Evolutionary conservation across 2,797 vertebrate genomes (phyloP), one percentile per base, ranked within the genome.

Genomic region (Diplodus sargus): DNA sequence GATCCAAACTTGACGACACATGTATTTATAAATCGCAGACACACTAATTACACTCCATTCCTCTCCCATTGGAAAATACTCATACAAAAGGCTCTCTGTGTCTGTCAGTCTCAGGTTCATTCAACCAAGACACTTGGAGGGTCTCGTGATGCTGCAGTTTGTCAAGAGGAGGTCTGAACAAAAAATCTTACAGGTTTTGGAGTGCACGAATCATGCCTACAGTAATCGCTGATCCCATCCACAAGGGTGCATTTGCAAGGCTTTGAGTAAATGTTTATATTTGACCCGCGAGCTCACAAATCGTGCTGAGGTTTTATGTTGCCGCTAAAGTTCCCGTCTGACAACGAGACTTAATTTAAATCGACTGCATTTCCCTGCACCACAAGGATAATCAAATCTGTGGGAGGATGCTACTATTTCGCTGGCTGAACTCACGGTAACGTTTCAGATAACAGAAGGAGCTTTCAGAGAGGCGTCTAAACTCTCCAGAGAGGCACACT

Each of bases 1-100:
- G 64, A 84, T 80, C 70, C 72, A 64, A 85, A 72, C 71, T 80
- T 77, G 78, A 90, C 64, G 53, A 85, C 76, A 82, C n/a, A 60
- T 65, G 82, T 86, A 89, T 92, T 85, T 89, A 87, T 81, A 90
- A 81, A 83, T 80, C 74, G 66, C 61, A 76, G 76, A 84, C 77
- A 72, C 66, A 64, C 69, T 85, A 82, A 90, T 90, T 86, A 79
- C 69, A 83, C 81, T 72, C 63, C 72, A 70, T 74, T 74, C 52
- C 83, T 54, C 62, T 51, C 60, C 80, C 49, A 61, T 73, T 83
- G 72, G 76, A 84, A 86, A 59, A 74, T 23, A 70, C 39, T 60
- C 4, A 20, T 3, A 47, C 59, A 86, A 83, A 81, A 85, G 20
- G 12, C 22, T 68, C 49, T 81, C 45, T 86, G 74, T 75, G 81